Percentiles rank a stretch among this genome's conserved stretches.
Conservation (phyloP, 2,888 invertebrate genomes). For the Notodonta dromedarius region DNA sequence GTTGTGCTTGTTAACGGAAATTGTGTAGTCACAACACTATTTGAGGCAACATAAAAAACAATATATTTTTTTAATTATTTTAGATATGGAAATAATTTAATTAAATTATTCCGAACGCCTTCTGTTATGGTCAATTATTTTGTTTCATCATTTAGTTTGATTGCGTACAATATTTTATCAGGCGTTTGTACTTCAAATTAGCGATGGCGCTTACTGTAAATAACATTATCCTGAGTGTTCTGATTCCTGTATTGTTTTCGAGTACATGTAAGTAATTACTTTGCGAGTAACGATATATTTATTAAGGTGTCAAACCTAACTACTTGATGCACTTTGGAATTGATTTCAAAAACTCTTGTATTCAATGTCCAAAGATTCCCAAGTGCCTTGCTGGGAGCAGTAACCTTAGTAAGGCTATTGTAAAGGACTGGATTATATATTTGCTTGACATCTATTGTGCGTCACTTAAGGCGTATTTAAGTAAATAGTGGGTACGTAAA, state of each 20-base stretch:
- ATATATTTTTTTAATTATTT: not conserved
- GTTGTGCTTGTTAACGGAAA: not conserved
- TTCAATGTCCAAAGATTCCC: no score
- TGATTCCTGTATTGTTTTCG: conserved; percentile 48
- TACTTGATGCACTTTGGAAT: no score
- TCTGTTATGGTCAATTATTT: conserved; percentile 27
- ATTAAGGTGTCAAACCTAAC: no score
- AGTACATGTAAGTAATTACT: conserved; percentile 50
- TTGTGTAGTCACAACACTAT: not conserved
- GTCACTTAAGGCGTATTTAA: no score
- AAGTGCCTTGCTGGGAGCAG: no score
- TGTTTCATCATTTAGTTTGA: not conserved
- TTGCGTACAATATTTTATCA: conserved; percentile 30
- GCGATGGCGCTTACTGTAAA: conserved; percentile 25
- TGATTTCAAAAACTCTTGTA: no score
- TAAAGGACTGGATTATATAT: no score
- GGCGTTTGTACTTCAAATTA: conserved; percentile 38
- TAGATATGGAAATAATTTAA: not conserved
- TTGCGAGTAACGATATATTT: not conserved
- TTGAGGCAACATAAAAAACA: not conserved
- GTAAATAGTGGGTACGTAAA: no score
- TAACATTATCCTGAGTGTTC: conserved; percentile 43
- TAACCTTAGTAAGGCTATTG: no score
- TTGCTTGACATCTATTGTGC: no score
- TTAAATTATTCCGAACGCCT: not conserved